Conservation (phyloP, 2,113 vertebrate species). For the Neopipo cinnamomea region DNA sequence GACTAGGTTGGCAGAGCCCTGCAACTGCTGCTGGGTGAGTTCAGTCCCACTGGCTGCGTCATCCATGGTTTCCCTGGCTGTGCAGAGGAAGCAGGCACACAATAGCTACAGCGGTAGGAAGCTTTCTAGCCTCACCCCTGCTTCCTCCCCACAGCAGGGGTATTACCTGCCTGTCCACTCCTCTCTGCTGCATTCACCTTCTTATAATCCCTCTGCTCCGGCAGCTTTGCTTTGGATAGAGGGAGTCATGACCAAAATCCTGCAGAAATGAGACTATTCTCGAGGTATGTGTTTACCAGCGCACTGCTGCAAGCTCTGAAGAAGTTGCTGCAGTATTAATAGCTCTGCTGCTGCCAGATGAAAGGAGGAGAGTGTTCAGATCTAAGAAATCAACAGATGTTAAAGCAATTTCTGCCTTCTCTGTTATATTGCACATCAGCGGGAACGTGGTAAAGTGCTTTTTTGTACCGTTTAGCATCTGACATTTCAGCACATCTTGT, state of each 20-base stretch:
- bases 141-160: constrained; percentile 15
- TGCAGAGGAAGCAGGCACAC: constrained; percentile 25
- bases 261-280: neutral
- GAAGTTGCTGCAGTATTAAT: neutral
- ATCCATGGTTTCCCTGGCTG: neutral
- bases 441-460: neutral
- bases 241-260: neutral
- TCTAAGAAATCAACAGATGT: neutral
- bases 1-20: neutral
- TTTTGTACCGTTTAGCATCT: neutral
- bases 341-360: neutral
- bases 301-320: neutral
- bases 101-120: constrained; percentile 15
- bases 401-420: neutral
- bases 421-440: neutral
- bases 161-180: constrained; percentile 11
- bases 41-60: neutral
- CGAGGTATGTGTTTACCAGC: neutral
- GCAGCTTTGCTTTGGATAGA: neutral
- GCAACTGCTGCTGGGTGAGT: neutral
- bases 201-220: neutral
- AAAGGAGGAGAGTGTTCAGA: neutral
- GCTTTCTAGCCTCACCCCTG: constrained; percentile 30
- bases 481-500: constrained; percentile 41
- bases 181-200: neutral